Conservation (phyloP, 2,113 vertebrate species). For the Probosciger aterrimus region DNA sequence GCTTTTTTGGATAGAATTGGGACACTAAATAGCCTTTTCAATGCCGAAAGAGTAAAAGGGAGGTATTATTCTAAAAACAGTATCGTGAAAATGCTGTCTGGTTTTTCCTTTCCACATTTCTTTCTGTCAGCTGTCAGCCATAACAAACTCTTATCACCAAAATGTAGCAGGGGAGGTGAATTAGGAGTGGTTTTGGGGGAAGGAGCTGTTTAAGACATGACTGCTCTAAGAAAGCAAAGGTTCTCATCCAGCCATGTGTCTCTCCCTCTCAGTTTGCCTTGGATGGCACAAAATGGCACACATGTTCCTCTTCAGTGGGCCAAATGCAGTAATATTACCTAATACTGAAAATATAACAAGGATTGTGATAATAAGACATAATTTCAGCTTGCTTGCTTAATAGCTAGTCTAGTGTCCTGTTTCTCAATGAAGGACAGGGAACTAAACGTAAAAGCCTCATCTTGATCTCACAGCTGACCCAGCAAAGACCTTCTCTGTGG, state of each 20-base stretch:
- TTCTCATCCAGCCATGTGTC: background rate
- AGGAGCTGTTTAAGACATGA: background rate
- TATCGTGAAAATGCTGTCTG: background rate
- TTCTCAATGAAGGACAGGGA: background rate
- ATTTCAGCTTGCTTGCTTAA: background rate
- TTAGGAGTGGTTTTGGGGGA: background rate
- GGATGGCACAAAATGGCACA: background rate
- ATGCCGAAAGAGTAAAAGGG: background rate
- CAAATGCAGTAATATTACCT: background rate
- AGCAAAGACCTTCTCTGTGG: background rate
- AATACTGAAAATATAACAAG: background rate
- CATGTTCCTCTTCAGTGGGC: background rate
- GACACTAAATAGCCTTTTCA: background rate
- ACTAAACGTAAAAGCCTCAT: background rate
- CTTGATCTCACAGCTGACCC: background rate
- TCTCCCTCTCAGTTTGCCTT: background rate
- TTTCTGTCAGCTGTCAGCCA: background rate
- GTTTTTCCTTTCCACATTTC: background rate
- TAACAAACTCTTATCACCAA: background rate
- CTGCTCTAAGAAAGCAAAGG: background rate
- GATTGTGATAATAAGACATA: background rate
- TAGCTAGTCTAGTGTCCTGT: background rate
- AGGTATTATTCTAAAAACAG: background rate
- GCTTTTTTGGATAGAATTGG: background rate
- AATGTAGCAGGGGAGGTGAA: background rate